These are phyloP conservation scores for Nanorana parkeri DNA, from an alignment of 2,113 vertebrate species.

Conservation along the genomic window DNA sequence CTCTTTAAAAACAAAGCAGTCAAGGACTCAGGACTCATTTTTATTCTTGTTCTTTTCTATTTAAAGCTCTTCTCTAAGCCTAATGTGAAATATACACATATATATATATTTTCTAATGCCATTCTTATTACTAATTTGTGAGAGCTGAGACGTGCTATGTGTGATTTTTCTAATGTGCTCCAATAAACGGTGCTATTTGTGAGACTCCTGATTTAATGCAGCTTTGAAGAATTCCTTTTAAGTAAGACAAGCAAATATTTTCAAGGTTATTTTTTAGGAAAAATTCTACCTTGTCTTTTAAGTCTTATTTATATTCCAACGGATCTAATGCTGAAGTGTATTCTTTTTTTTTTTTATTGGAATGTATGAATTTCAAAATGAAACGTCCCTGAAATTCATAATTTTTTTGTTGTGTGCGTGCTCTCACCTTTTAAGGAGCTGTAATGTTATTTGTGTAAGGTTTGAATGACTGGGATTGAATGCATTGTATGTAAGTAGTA, in stretches of 20 bases:
- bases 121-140: neutral
- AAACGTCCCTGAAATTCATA: conserved; percentile 1
- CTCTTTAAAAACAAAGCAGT: too few species aligned
- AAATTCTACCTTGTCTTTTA: conserved; percentile 32
- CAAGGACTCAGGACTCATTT: neutral
- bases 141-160: neutral
- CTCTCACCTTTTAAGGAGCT: neutral
- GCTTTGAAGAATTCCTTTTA: conserved; percentile 20
- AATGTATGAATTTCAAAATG: conserved; percentile 45
- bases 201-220: neutral
- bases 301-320: conserved; percentile 47
- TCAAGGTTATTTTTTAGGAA: conserved; percentile 33
- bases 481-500: neutral
- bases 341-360: conserved; percentile 33
- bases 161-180: neutral
- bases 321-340: neutral
- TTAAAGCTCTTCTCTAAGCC: neutral
- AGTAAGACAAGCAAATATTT: conserved; percentile 31
- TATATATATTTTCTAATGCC: neutral
- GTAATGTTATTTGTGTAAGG: neutral
- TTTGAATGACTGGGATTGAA: neutral
- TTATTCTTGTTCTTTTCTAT: neutral
- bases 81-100: too few species aligned
- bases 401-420: neutral
- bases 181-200: conserved; percentile 4